A percentile compares a stretch with the other conserved stretches of the same genome.
Conservation (phyloP, 2,797 vertebrate species). For the Ctenopoma multispine region DNA sequence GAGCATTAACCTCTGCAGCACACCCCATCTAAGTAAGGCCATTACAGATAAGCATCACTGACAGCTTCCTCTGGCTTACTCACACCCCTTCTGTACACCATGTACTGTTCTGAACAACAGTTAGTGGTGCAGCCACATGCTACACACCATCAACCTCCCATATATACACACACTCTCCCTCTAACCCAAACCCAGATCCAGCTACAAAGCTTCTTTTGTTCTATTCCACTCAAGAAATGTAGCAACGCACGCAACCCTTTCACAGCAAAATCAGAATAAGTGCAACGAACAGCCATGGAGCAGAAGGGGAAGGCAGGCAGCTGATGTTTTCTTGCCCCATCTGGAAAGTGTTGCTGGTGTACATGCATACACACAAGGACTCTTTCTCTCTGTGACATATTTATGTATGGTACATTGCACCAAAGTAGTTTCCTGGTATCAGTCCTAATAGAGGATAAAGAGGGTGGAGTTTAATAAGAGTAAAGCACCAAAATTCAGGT, state of each 20-base stretch:
- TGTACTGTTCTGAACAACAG: slow-evolving; percentile 66
- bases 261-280: slow-evolving; percentile 69
- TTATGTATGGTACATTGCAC: slow-evolving; percentile 74
- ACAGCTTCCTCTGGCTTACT: slow-evolving; percentile 65
- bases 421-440: slow-evolving; percentile 70
- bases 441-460: slow-evolving; percentile 55
- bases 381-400: slow-evolving; percentile 33
- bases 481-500: slow-evolving; percentile 24
- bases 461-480: slow-evolving; percentile 58
- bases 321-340: slow-evolving; percentile 72
- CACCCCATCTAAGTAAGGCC: slow-evolving; percentile 48
- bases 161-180: slow-evolving; percentile 49
- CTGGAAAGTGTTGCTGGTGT: slow-evolving; percentile 78
- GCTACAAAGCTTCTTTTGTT: slow-evolving; percentile 85
- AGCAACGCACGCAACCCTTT: slow-evolving; percentile 72
- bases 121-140: slow-evolving; percentile 68
- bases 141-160: slow-evolving; percentile 56
- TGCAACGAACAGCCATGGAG: slow-evolving; percentile 60
- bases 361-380: slow-evolving; percentile 44
- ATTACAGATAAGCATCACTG: slow-evolving; percentile 72
- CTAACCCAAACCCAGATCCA: slow-evolving; percentile 64
- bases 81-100: slow-evolving; percentile 46
- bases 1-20: slow-evolving; percentile 58
- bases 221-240: slow-evolving; percentile 73
- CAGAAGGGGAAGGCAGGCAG: slow-evolving; percentile 46